Evolutionary conservation across 2,113 vertebrate genomes (phyloP).

Genomic region (Tiliqua scincoides): DNA sequence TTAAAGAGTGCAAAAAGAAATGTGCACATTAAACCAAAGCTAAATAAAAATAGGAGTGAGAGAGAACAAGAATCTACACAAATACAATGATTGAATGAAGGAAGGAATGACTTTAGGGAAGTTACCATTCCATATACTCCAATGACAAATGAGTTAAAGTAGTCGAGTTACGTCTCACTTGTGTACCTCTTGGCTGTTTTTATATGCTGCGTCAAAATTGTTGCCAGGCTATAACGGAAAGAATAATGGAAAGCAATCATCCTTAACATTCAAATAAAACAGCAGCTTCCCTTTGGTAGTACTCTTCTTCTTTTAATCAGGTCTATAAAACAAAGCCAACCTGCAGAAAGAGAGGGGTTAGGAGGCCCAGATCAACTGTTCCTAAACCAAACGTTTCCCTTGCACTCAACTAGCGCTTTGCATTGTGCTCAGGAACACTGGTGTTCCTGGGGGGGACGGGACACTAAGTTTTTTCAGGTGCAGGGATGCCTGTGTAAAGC

Average conservation of each 20-base stretch:
- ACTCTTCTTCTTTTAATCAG: not conserved
- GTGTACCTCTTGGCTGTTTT: not conserved
- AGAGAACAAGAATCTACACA: not conserved
- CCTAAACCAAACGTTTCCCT: not conserved
- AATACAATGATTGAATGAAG: not conserved
- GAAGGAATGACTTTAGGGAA: not conserved
- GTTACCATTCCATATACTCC: not conserved
- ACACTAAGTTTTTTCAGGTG: no score
- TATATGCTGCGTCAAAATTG: not conserved
- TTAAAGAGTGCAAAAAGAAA: conserved; percentile 1
- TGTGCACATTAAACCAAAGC: not conserved
- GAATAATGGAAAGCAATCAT: not conserved
- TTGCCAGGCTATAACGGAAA: not conserved
- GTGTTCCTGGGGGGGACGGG: no score
- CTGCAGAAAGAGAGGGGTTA: not conserved
- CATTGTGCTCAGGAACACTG: no score
- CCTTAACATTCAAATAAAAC: not conserved
- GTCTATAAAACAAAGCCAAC: not conserved
- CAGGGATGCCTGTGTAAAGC: not conserved
- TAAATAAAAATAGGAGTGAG: not conserved
- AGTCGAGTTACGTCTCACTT: not conserved
- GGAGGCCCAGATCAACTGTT: not conserved
- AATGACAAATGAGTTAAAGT: not conserved
- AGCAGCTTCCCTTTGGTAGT: not conserved
- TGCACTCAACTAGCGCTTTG: no score